Percentiles rank a stretch among this genome's conserved stretches.
Conservation (phyloP, 2,888 invertebrate genomes). For the Malthinus seriepunctatus region DNA sequence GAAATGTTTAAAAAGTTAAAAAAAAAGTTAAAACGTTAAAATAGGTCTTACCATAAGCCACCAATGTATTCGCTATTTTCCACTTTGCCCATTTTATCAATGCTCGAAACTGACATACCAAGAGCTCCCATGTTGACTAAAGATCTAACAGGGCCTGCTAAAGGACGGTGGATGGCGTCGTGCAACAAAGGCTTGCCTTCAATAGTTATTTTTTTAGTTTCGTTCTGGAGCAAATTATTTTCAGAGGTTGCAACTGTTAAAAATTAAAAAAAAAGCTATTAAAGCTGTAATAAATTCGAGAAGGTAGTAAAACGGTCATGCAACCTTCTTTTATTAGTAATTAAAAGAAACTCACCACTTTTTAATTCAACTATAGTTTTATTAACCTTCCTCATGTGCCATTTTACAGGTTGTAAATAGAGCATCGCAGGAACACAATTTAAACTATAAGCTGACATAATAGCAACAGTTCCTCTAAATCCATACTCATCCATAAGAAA, state of each 20-base stretch:
- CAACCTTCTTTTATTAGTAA: no score
- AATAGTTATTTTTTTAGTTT: not conserved
- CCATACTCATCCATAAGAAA: conserved; percentile 66
- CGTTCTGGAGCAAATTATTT: not conserved
- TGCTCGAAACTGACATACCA: conserved; percentile 39
- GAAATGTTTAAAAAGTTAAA: no score
- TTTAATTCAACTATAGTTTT: conserved; percentile 34
- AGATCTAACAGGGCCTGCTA: conserved; percentile 34
- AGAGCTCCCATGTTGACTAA: conserved; percentile 43
- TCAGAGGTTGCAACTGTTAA: not conserved
- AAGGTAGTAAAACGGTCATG: no score
- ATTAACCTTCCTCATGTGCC: conserved; percentile 63
- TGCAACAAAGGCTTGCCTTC: conserved; percentile 18
- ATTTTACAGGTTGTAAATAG: conserved; percentile 74
- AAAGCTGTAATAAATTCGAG: no score
- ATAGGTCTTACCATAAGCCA: not conserved
- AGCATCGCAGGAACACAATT: conserved; percentile 71
- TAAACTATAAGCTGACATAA: conserved; percentile 69
- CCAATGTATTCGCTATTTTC: conserved; percentile 2
- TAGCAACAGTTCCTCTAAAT: conserved; percentile 69
- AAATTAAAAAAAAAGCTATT: no score
- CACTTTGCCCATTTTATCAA: conserved; percentile 23
- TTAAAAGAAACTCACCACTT: conserved; percentile 13
- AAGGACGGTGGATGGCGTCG: not conserved
- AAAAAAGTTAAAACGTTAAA: conserved; percentile 10